phyloP scores from a whole-genome alignment of 64 coral and sea anemone species.

The Porites australiensis region DNA sequence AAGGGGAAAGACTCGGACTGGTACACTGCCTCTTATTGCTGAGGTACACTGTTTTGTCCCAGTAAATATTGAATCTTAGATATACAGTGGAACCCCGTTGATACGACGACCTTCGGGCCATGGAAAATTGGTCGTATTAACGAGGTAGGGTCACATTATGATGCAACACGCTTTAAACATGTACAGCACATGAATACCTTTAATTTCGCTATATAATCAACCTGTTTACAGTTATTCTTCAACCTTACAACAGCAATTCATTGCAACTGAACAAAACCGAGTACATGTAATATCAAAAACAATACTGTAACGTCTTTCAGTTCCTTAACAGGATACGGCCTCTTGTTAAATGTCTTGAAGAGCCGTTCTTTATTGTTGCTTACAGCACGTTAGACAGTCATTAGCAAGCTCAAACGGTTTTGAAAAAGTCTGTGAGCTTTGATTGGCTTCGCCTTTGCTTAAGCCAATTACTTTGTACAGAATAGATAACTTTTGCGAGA shows the following conservation, averaged over 20 bases:
- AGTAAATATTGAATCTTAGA: not conserved
- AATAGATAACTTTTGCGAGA: no score
- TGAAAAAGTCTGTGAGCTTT: not conserved
- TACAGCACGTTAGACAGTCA: slow-evolving; percentile 7
- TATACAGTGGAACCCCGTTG: no score
- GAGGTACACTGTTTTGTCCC: slow-evolving; percentile 25
- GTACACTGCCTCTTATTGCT: slow-evolving; percentile 60
- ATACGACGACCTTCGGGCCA: no score
- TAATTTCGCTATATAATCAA: no score
- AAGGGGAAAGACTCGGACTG: slow-evolving; percentile 1
- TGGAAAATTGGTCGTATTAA: no score
- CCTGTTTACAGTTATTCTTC: no score
- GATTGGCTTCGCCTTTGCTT: not conserved
- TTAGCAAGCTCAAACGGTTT: not conserved
- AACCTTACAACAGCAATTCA: slow-evolving; percentile 14
- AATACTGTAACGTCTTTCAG: slow-evolving; percentile 10
- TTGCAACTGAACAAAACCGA: slow-evolving; percentile 33
- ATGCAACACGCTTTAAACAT: no score
- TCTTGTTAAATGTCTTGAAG: not conserved
- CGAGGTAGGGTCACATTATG: no score
- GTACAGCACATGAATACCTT: no score
- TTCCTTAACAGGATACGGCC: slow-evolving; percentile 15
- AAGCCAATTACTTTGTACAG: slow-evolving; percentile 6
- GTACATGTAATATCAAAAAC: no score
- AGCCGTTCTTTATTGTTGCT: slow-evolving; percentile 14